A percentile compares a stretch with the other conserved stretches of the same genome.
phyloP scores from a whole-genome alignment of 2,888 invertebrate species.

The Phalera bucephala region DNA sequence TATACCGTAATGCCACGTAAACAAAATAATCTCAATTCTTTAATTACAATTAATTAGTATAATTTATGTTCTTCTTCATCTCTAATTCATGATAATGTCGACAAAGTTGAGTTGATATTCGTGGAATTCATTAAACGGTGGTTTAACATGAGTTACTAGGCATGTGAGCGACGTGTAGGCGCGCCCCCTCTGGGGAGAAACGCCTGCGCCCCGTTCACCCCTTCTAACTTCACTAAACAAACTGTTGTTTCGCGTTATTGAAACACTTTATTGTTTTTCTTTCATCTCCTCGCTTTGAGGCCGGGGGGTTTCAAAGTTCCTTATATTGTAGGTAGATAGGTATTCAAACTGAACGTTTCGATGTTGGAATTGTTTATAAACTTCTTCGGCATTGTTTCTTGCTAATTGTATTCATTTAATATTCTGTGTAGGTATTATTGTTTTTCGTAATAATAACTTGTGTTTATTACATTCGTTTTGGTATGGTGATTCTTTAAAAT shows the following conservation, averaged over 20 bases:
- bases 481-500: no score
- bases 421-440: no score
- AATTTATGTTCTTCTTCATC: background rate
- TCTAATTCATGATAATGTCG: background rate
- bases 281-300: conserved; percentile 63
- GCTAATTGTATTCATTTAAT: no score
- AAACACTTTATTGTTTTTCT: conserved; percentile 77
- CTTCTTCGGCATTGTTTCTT: conserved; percentile 14
- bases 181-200: conserved; percentile 18
- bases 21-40: no score
- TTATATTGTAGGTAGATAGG: conserved; percentile 36
- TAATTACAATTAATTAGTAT: no score
- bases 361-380: conserved; percentile 30
- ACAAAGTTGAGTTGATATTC: conserved; percentile 6
- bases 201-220: conserved; percentile 34
- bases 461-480: no score
- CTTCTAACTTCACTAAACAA: conserved; percentile 62
- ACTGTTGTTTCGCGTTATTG: conserved; percentile 74
- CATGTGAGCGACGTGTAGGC: conserved; percentile 1
- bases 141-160: background rate
- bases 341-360: conserved; percentile 44
- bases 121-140: conserved; percentile 9
- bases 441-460: no score
- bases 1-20: no score
- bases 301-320: conserved; percentile 40